A percentile compares a stretch with the other conserved stretches of the same genome.
These are phyloP conservation scores for Petrocephalus sullivani DNA, from an alignment of 2,797 vertebrate species.

Conservation along the genomic window DNA sequence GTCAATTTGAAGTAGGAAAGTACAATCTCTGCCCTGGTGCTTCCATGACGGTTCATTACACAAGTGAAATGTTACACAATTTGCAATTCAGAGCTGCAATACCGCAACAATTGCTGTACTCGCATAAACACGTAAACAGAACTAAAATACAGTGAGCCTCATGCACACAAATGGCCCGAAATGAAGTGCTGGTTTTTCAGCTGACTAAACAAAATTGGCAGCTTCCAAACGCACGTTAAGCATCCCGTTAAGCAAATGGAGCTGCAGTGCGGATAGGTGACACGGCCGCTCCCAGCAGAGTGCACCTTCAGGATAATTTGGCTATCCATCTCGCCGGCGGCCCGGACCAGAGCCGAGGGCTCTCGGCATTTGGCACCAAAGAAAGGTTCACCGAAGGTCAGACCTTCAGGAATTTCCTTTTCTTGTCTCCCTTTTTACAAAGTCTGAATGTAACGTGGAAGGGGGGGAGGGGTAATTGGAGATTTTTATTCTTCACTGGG, in stretches of 20 bases:
- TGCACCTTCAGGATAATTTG: background rate
- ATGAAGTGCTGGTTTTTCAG: background rate
- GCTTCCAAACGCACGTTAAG: background rate
- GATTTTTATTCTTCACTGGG: background rate
- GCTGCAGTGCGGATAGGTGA: background rate
- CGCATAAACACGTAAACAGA: background rate
- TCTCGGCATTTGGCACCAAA: background rate
- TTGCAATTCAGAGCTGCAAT: background rate
- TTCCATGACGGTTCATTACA: background rate
- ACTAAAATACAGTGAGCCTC: background rate
- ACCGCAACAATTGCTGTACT: background rate
- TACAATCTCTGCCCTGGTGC: background rate
- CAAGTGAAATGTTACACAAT: slow-evolving; percentile 3
- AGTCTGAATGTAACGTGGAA: background rate
- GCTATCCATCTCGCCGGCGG: background rate
- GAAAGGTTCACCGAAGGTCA: background rate
- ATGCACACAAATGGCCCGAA: background rate
- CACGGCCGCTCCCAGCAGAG: background rate
- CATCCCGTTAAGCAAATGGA: background rate
- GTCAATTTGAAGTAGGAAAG: background rate
- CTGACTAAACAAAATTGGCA: background rate
- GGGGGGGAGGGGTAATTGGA: background rate
- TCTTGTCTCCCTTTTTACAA: background rate
- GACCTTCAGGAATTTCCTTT: background rate
- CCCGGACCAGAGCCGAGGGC: background rate